A percentile compares a stretch with the other conserved stretches of the same genome.
Conservation (phyloP, 92 coral and sea anemone genomes). For the Phenganax subtilis region DNA sequence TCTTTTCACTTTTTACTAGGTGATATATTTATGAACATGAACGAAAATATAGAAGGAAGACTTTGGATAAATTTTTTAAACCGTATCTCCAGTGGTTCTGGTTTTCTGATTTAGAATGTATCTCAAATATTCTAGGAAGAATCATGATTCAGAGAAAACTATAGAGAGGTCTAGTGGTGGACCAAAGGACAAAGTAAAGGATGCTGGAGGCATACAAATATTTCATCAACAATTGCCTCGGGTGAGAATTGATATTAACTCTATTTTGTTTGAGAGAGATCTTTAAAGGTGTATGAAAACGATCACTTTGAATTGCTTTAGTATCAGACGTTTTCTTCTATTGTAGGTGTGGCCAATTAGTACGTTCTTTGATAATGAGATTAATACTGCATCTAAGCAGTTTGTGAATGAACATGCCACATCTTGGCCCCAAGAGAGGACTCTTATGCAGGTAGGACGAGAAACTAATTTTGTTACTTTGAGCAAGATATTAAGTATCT, state of each 20-base stretch:
- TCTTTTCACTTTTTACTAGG: no score
- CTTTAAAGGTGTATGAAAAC: no score
- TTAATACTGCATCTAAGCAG: slow-evolving; percentile 14
- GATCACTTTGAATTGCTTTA: neutral
- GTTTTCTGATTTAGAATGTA: no score
- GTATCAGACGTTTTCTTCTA: neutral
- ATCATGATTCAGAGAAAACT: slow-evolving; percentile 61
- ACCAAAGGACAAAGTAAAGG: slow-evolving; percentile 68
- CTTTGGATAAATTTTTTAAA: no score
- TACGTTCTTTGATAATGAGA: slow-evolving; percentile 9
- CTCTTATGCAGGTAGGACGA: slow-evolving; percentile 5
- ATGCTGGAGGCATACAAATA: slow-evolving; percentile 66
- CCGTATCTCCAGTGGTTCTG: no score
- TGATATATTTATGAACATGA: no score
- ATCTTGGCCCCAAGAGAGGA: slow-evolving; percentile 19
- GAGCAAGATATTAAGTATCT: neutral
- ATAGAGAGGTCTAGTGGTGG: slow-evolving; percentile 62
- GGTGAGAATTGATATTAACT: slow-evolving; percentile 45
- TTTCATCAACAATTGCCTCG: slow-evolving; percentile 70
- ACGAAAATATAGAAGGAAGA: no score
- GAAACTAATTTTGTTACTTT: neutral
- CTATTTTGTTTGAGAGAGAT: no score
- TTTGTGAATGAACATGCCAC: slow-evolving; percentile 30
- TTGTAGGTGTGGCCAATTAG: slow-evolving; percentile 22
- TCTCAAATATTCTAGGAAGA: slow-evolving; percentile 49